Percentiles rank a stretch among this genome's conserved stretches.
phyloP scores from a whole-genome alignment of 2,113 vertebrate genomes.

The Sisor rabdophorus region DNA sequence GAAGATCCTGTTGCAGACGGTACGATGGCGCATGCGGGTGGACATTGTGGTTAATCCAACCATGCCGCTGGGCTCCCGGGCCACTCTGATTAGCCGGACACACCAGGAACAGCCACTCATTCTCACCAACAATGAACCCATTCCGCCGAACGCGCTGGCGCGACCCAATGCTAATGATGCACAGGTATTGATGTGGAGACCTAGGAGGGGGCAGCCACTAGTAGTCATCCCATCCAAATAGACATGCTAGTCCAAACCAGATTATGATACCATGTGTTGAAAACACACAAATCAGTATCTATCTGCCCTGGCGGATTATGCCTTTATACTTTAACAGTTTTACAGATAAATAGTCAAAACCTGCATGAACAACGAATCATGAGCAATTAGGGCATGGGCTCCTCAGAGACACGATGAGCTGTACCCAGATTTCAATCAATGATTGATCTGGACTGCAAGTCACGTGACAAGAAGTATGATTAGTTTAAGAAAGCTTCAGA shows the following conservation, averaged over 20 bases:
- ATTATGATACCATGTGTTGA: not conserved
- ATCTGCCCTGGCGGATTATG: not conserved
- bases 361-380: slow-evolving; percentile 1
- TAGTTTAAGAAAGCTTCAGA: not conserved
- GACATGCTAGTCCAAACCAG: not conserved
- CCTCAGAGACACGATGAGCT: not conserved
- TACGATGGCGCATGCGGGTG: slow-evolving; percentile 86
- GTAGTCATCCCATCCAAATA: slow-evolving; percentile 86
- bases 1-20: slow-evolving; percentile 84
- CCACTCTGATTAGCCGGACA: slow-evolving; percentile 78
- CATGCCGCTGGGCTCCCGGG: slow-evolving; percentile 78
- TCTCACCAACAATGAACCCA: slow-evolving; percentile 83
- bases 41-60: slow-evolving; percentile 83
- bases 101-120: slow-evolving; percentile 87
- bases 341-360: not conserved
- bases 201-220: slow-evolving; percentile 78
- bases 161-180: slow-evolving; percentile 87
- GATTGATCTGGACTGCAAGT: not conserved
- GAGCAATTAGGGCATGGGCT: not conserved
- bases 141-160: slow-evolving; percentile 82
- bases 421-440: not conserved
- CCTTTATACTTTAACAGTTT: not conserved
- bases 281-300: not conserved
- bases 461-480: not conserved
- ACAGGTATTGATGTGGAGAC: slow-evolving; percentile 89